A percentile compares a stretch with the other conserved stretches of the same genome.
phyloP scores from a whole-genome alignment of 2,888 invertebrate genomes.

The Caenorhabditis becei region DNA sequence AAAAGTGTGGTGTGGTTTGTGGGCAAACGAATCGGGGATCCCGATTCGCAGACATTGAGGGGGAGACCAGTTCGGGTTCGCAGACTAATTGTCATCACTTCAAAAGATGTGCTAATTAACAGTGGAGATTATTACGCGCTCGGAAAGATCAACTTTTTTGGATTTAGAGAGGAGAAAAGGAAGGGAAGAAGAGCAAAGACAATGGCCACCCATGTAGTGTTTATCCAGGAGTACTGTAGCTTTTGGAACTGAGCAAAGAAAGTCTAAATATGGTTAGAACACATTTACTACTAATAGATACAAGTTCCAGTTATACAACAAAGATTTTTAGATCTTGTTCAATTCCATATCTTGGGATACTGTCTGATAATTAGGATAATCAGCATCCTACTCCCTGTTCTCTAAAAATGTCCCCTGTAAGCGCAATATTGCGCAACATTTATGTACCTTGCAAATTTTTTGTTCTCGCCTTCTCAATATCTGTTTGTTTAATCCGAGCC shows the following conservation, averaged over 20 bases:
- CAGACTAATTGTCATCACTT: conserved; percentile 53
- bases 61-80: conserved; percentile 46
- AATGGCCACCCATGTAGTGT: conserved; percentile 33
- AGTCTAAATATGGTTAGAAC: not conserved
- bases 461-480: not conserved
- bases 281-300: too few relatives aligned
- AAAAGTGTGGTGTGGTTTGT: conserved; percentile 38
- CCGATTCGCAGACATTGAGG: conserved; percentile 33
- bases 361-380: not conserved
- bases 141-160: conserved; percentile 31
- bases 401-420: not conserved
- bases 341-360: too few relatives aligned
- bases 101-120: conserved; percentile 34
- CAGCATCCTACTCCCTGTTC: not conserved
- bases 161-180: not conserved
- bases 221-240: conserved; percentile 11
- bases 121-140: not conserved
- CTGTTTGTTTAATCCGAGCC: not conserved
- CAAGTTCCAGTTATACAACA: not conserved
- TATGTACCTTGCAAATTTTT: not conserved
- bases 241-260: too few relatives aligned
- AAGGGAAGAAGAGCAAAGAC: not conserved
- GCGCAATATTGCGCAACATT: conserved; percentile 20
- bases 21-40: conserved; percentile 53
- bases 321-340: not conserved